phyloP scores from a whole-genome alignment of 2,888 invertebrate genomes.

The Pomacea canaliculata region DNA sequence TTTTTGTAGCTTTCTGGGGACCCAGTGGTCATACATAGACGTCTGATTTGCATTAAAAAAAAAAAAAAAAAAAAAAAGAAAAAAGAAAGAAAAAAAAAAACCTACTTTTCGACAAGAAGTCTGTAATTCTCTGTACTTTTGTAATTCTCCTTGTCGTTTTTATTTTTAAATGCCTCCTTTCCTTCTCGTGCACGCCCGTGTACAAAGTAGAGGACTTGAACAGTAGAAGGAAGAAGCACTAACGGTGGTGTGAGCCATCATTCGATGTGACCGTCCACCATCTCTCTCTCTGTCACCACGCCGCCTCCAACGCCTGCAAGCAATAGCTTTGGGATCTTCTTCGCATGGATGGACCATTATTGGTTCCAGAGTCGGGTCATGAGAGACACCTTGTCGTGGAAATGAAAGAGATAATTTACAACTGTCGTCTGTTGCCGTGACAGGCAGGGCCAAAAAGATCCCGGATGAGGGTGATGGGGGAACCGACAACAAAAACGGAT shows the following conservation, averaged over 20 bases:
- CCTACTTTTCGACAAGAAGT: no score
- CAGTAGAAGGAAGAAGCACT: no score
- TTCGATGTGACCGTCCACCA: neutral
- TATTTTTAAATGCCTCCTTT: neutral
- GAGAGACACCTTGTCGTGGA: constrained; percentile 25
- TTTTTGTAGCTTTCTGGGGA: no score
- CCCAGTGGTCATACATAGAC: no score
- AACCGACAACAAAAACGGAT: neutral
- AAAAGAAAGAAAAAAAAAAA: no score
- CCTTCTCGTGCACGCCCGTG: neutral
- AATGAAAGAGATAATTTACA: constrained; percentile 29
- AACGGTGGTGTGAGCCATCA: neutral
- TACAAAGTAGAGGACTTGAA: neutral
- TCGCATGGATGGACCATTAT: constrained; percentile 18
- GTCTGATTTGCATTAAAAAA: no score
- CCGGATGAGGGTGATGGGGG: neutral
- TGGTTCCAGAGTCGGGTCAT: constrained; percentile 16
- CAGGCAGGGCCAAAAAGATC: constrained; percentile 1
- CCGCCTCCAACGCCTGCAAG: neutral
- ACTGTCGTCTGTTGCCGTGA: constrained; percentile 27
- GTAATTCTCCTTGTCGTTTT: no score
- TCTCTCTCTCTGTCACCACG: neutral
- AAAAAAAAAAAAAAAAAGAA: no score
- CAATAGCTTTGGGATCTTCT: constrained; percentile 22
- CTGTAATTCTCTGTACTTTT: no score